Base-by-base conservation (phyloP, 1,140 invertebrate species). In the Coelopa frigida region DNA sequence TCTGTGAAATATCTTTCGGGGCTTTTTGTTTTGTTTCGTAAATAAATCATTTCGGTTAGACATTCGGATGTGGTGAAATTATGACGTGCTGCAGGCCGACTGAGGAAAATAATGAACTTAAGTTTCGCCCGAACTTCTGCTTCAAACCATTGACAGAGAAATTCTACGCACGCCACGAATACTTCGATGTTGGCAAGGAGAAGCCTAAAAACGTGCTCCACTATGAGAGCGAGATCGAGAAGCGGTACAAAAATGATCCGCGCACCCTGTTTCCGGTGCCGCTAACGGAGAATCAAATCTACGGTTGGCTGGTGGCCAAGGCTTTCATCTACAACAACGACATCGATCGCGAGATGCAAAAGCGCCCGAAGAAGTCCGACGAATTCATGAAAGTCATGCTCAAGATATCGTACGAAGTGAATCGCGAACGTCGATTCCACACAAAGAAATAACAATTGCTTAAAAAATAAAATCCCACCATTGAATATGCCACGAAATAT, bases 241-340 rank as follows among this genome's bases (percentile, higher is more conserved):
- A 35, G n/a, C 33, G 31, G 3, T 24, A 31, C 20, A 35, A 24
- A 14, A 35, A 36, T 23, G 33, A 44, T 36, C 17, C 20, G 2
- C 29, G 36, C 12, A 37, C 23, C 31, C 33, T 26, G 5, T 23
- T 26, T 27, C 31, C 29, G 5, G 47, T 36, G 14, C 47, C 47
- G 11, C 29, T 44, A 12, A 49, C 47, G 11, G 47, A 49, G 31
- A 49, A 44, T 39, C 47, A 49, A 44, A 44, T 18, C 12, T 49
- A 49, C 10, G 41, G 47, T 21, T 49, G 47, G 47, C 17, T 44
- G 14, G 24, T 38, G 5, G 35, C 41, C 27, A 29, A 29, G 27
- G 14, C 8, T 10, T 29, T 29, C 8, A n/a, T n/a, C n/a, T n/a
- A n/a, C n/a, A n/a, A n/a, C n/a, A 14, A 29, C 27, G 27, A 29